Percentiles rank a stretch among this genome's conserved stretches.
Conservation (phyloP, 2,797 vertebrate genomes). For the Cyprinella venusta region DNA sequence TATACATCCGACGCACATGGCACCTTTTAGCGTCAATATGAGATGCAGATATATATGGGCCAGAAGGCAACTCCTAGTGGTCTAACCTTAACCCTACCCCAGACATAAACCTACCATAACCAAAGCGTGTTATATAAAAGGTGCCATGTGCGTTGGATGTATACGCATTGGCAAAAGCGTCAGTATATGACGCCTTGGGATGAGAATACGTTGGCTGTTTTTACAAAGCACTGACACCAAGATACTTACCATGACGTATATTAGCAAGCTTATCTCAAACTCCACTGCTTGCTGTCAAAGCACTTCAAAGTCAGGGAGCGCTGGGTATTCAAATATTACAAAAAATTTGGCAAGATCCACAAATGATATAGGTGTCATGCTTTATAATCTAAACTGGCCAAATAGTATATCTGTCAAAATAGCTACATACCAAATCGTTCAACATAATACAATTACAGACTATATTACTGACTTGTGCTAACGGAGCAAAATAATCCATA, state of each 20-base stretch:
- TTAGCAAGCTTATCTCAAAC: background rate
- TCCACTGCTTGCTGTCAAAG: constrained; percentile 22
- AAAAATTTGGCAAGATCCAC: background rate
- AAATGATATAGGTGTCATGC: background rate
- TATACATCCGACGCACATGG: too few species aligned
- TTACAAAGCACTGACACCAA: constrained; percentile 36
- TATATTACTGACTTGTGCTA: background rate
- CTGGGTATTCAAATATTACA: background rate
- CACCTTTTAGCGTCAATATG: too few species aligned
- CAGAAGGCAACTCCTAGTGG: too few species aligned
- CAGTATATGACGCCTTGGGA: too few species aligned
- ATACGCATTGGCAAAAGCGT: too few species aligned
- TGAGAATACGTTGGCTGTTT: background rate
- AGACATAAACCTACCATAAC: too few species aligned
- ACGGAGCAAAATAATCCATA: constrained; percentile 1
- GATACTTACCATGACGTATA: background rate
- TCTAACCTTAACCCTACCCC: too few species aligned
- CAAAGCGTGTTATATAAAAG: too few species aligned
- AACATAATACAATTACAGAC: background rate
- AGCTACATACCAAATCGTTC: background rate
- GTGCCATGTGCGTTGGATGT: too few species aligned
- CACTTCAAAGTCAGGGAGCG: constrained; percentile 30
- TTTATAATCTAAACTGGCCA: constrained; percentile 19
- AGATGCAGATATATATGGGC: too few species aligned
- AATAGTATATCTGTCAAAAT: constrained; percentile 3